A percentile compares a stretch with the other conserved stretches of the same genome.
phyloP scores from a whole-genome alignment of 2,888 invertebrate genomes.

The Teinopalpus imperialis region DNA sequence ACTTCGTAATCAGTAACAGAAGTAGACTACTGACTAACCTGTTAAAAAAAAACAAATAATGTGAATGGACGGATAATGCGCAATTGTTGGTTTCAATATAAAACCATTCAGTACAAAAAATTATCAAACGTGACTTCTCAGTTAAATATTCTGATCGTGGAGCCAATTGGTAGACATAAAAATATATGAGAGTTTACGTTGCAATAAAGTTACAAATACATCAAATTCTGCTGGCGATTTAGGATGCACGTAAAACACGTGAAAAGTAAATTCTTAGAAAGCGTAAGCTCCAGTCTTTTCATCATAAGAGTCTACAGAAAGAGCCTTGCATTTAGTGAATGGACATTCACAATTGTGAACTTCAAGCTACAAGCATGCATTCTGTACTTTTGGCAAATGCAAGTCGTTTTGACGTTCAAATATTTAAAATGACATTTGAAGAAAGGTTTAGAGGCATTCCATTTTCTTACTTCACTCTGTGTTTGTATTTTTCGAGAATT shows the following conservation, averaged over 20 bases:
- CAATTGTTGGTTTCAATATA: no score
- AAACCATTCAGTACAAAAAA: no score
- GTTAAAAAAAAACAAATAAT: no score
- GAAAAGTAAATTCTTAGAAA: slow-evolving; percentile 20
- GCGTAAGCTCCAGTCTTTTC: slow-evolving; percentile 22
- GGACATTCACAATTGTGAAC: slow-evolving; percentile 69
- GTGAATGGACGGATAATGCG: no score
- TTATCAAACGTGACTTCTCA: no score
- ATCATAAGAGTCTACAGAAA: slow-evolving; percentile 16
- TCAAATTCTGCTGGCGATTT: slow-evolving; percentile 8
- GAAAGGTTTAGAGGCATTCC: slow-evolving; percentile 23
- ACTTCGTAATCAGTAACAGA: no score
- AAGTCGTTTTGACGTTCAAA: slow-evolving; percentile 45
- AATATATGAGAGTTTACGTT: no score
- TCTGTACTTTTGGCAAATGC: slow-evolving; percentile 45
- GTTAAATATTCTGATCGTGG: no score
- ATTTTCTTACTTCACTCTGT: slow-evolving; percentile 16
- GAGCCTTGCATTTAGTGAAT: slow-evolving; percentile 78
- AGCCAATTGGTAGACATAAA: no score
- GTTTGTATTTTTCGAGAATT: slow-evolving; percentile 6
- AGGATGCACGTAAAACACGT: slow-evolving; percentile 6
- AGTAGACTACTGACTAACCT: no score
- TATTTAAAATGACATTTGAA: slow-evolving; percentile 36
- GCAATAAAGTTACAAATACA: not conserved
- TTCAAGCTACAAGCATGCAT: slow-evolving; percentile 67